phyloP scores from a whole-genome alignment of 2,888 invertebrate genomes.

The Lacanobia wlatinum region DNA sequence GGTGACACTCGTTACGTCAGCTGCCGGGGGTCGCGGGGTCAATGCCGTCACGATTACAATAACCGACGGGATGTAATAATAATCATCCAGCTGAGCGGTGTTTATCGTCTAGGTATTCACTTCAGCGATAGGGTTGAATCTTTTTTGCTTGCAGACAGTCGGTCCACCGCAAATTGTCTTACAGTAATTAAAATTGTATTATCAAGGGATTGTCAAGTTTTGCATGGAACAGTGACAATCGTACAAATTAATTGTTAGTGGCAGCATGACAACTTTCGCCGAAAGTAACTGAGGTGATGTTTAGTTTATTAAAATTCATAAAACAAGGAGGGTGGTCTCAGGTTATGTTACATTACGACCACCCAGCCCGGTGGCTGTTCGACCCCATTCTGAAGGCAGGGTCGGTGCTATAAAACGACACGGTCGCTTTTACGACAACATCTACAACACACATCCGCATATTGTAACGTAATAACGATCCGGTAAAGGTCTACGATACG shows the following conservation, averaged over 20 bases:
- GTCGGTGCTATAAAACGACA: conserved; percentile 80
- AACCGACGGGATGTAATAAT: conserved; percentile 75
- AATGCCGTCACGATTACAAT: conserved; percentile 85
- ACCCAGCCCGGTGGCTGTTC: conserved; percentile 76
- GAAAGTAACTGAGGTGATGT: conserved; percentile 66
- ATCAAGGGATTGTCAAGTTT: background rate
- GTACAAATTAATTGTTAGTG: conserved; percentile 11
- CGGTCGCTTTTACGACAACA: conserved; percentile 83
- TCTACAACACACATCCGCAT: conserved; percentile 77
- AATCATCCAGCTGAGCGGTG: conserved; percentile 70
- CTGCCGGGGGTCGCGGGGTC: conserved; percentile 84
- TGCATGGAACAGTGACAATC: background rate
- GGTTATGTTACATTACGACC: conserved; percentile 81
- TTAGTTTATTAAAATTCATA: conserved; percentile 81
- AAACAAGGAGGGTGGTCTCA: conserved; percentile 77
- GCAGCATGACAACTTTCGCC: conserved; percentile 52
- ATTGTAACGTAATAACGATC: conserved; percentile 76
- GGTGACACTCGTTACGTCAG: conserved; percentile 86
- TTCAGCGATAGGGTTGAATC: conserved; percentile 25
- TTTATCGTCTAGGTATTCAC: conserved; percentile 55
- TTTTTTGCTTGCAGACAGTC: background rate
- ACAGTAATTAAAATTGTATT: background rate
- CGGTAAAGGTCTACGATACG: conserved; percentile 79
- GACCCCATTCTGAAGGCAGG: conserved; percentile 72
- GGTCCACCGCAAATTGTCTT: background rate